Evolutionary conservation across 1,140 invertebrate species (phyloP).

Genomic region (Acromyrmex charruanus): DNA sequence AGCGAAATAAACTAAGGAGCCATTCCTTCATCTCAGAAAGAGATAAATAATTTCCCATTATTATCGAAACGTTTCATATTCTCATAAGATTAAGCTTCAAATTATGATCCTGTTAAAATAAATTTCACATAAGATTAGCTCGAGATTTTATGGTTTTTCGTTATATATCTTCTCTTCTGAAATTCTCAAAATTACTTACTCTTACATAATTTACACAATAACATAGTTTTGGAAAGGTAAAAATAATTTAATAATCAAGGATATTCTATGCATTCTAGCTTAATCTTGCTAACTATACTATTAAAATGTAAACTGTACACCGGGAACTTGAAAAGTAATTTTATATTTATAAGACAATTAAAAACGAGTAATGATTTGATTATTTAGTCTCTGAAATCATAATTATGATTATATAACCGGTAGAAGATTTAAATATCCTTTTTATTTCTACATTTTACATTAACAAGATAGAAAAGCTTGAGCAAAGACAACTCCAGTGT

Average conservation of each 20-base stretch:
- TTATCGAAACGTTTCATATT: not conserved
- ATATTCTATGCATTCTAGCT: not conserved
- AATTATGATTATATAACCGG: not conserved
- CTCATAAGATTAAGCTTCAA: not conserved
- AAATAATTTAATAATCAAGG: not conserved
- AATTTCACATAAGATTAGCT: not conserved
- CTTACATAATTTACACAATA: not conserved
- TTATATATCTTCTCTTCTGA: not conserved
- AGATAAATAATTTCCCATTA: not conserved
- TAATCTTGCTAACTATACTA: not conserved
- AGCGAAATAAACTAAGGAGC: not conserved
- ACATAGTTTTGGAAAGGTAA: not conserved
- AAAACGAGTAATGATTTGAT: not conserved
- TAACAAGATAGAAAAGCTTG: not conserved
- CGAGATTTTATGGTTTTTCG: not conserved
- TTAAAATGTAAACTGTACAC: slow-evolving; percentile 15
- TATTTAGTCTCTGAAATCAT: slow-evolving; percentile 2
- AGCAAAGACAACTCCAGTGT: not conserved
- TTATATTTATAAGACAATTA: slow-evolving; percentile 1
- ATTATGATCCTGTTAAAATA: not conserved
- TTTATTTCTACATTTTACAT: not conserved
- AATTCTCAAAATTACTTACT: not conserved
- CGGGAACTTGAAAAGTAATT: not conserved
- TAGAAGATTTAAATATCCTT: not conserved
- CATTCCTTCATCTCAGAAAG: not conserved